Percentiles rank a stretch among this genome's conserved stretches.
Conservation (phyloP, 2,113 vertebrate species). For the Oxygymnocypris stewartii region DNA sequence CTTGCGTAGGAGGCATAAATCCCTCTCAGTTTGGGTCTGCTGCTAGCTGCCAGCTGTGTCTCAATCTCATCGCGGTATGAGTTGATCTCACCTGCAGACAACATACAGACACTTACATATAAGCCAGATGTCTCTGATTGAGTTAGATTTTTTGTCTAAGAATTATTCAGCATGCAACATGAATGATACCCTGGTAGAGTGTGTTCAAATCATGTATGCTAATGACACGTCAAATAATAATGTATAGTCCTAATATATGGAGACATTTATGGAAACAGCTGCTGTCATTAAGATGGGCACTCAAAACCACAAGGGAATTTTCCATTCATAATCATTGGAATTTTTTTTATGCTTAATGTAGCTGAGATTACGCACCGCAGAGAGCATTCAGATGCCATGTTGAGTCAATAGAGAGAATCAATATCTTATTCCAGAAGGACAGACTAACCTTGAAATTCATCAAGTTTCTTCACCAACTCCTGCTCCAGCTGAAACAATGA, state of each 20-base stretch:
- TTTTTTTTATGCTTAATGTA: background rate
- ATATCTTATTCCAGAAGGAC: slow-evolving; percentile 37
- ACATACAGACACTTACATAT: slow-evolving; percentile 22
- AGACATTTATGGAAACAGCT: slow-evolving; percentile 10
- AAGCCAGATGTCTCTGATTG: background rate
- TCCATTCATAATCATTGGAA: background rate
- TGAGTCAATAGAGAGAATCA: slow-evolving; percentile 37
- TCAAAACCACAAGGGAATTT: slow-evolving; percentile 4
- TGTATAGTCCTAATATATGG: background rate
- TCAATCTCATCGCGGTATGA: slow-evolving; percentile 94
- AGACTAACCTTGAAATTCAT: slow-evolving; percentile 90
- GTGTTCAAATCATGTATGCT: background rate
- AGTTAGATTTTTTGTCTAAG: background rate
- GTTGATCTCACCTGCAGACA: slow-evolving; percentile 86
- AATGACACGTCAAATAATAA: background rate
- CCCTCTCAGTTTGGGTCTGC: slow-evolving; percentile 87
- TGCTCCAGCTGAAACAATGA: slow-evolving; percentile 84
- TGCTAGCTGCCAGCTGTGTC: slow-evolving; percentile 86
- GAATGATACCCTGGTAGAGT: background rate
- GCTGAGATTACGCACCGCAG: slow-evolving; percentile 10
- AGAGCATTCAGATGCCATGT: slow-evolving; percentile 29
- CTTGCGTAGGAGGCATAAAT: slow-evolving; percentile 83
- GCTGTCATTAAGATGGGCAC: background rate
- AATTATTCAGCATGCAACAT: slow-evolving; percentile 7
- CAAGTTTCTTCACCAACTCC: slow-evolving; percentile 87